Evolutionary conservation across 2,113 vertebrate species (phyloP).

Genomic region (Cyphomyrus plagiostoma): DNA sequence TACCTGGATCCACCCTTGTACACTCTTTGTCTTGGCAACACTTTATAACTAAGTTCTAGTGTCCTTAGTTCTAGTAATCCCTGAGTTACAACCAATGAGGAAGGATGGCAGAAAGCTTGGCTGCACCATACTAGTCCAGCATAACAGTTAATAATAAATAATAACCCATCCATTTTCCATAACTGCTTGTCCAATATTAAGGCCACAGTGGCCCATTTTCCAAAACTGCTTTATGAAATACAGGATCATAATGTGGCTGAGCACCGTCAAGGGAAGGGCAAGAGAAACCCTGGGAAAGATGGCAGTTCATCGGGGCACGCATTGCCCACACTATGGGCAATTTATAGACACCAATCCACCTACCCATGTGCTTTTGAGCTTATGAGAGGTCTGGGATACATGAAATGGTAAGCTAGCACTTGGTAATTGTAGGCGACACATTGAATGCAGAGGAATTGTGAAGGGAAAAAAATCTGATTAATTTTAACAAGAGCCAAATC

Average conservation of each 20-base stretch:
- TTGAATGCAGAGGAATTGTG: background rate
- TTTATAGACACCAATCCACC: background rate
- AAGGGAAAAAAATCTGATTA: background rate
- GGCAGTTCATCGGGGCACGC: background rate
- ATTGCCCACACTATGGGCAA: background rate
- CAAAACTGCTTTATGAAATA: background rate
- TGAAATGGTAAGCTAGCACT: background rate
- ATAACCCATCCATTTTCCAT: background rate
- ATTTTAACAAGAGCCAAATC: background rate
- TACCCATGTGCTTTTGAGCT: background rate
- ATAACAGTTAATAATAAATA: background rate
- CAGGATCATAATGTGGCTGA: background rate
- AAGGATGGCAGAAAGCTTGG: background rate
- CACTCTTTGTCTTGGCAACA: background rate
- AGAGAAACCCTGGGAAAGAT: background rate
- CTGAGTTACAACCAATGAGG: background rate
- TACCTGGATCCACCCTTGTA: background rate
- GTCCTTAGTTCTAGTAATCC: background rate
- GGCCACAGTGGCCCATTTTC: background rate
- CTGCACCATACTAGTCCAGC: background rate
- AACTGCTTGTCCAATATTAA: background rate
- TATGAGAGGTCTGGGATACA: background rate
- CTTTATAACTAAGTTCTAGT: background rate
- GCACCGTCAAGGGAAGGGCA: background rate
- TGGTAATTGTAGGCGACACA: background rate